phyloP scores from a whole-genome alignment of 2,888 invertebrate genomes.

The Parascotia fuliginaria region DNA sequence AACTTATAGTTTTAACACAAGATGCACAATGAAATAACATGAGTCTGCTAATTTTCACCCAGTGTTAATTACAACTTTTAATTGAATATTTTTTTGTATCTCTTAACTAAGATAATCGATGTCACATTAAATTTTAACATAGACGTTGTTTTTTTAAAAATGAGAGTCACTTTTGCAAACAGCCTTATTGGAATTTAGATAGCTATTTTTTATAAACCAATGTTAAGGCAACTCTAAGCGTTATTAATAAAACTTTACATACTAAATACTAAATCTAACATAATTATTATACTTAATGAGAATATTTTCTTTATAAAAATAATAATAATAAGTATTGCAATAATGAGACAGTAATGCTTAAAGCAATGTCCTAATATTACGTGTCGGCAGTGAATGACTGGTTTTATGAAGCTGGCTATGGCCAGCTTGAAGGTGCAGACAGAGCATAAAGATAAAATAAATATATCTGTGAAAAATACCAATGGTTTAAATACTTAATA shows the following conservation, averaged over 20 bases:
- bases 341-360: slow-evolving; percentile 62
- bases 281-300: slow-evolving; percentile 55
- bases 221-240: slow-evolving; percentile 46
- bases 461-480: slow-evolving; percentile 13
- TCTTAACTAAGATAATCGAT: too few species aligned
- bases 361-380: slow-evolving; percentile 64
- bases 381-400: slow-evolving; percentile 80
- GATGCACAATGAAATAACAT: too few species aligned
- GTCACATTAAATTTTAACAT: too few species aligned
- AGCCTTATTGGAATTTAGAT: too few species aligned
- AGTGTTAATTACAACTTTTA: too few species aligned
- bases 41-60: too few species aligned
- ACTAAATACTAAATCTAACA: slow-evolving; percentile 30
- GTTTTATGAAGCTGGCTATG: slow-evolving; percentile 56
- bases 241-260: slow-evolving; percentile 21
- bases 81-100: too few species aligned
- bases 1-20: too few species aligned
- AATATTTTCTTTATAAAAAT: slow-evolving; percentile 61
- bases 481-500: not conserved
- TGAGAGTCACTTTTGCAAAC: not conserved
- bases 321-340: slow-evolving; percentile 67
- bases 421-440: slow-evolving; percentile 48
- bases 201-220: slow-evolving; percentile 17
- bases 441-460: slow-evolving; percentile 56
- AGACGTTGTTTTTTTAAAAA: not conserved